Base-by-base conservation (phyloP, 2,888 invertebrate genomes). In the Cryptus armator region DNA sequence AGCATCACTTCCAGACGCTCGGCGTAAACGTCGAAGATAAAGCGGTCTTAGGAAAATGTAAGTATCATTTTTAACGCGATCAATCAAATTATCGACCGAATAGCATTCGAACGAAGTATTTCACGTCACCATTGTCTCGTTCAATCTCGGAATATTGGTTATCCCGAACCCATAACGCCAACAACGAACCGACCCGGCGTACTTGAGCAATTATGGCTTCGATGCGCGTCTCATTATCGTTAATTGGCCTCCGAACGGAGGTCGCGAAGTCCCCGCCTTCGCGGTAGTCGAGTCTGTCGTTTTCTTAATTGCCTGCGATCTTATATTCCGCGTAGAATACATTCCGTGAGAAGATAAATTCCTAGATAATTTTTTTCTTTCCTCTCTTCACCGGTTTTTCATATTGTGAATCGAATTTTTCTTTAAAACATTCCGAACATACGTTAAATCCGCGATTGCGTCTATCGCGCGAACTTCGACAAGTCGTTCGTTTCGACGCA, bases 41-140 rank as follows among this genome's bases (percentile, higher is more conserved):
- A 44, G 84, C 81, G 10, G 80, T 90, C 71, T 59, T 93, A 7
- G 84, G 88, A 10, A 92, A 91, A 90, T 93, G 93, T 93, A 87
- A 92, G 93, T 91, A 78, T 9, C 0, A 43, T 66, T 19, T 16
- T 43, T 43, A 37, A 19, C 16, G 3, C 43, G 9, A 43, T n/a
- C 43, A n/a, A 66, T 66, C 72, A 5, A 12, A n/a, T 19, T 1
- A 24, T 10, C 24, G 14, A 29, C 9, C n/a, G 59, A n/a, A n/a
- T 43, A 43, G n/a, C 24, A 9, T 72, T 43, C 5, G 62, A 70
- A 2, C 14, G 24, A 32, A 7, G 29, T 51, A 53, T 43, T 16
- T 1, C 19, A 37, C 32, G 37, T 12, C 16, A 10, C 16, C 32
- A 14, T 12, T 10, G n/a, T 12, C 14, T 71, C 43, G 56, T n/a